Base-by-base conservation (phyloP, 2,888 invertebrate species). In the Torymus tubicola region DNA sequence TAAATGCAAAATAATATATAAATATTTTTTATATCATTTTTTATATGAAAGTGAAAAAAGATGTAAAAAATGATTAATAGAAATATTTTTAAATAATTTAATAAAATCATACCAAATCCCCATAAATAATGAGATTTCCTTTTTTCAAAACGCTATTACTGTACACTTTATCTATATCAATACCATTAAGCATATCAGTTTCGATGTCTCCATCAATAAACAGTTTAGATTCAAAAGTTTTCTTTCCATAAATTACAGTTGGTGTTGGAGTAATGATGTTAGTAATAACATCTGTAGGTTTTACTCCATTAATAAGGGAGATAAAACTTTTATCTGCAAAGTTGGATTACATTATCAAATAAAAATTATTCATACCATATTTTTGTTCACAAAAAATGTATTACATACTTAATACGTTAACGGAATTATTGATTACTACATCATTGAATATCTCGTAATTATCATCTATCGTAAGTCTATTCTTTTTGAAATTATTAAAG, bases 401-500 rank as follows among this genome's bases (percentile, higher is more conserved):
- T 31, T 24, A 75, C 81, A 65, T 84, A 89, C 88, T 85, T 82
- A 81, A 80, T 14, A 87, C 85, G 55, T 77, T 81, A 55, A 89
- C 74, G 1, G 83, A 71, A 2, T 83, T 82, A 2, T 85, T 84
- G 71, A 89, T 89, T 63, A 83, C 82, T 14, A 88, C 58, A 21
- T 87, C 80, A 8, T 76, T 76, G 24, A 53, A 71, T 53, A 87
- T 82, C 5, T 83, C 78, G 5, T 86, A 83, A 76, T 86, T 63
- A 14, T 78, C 82, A 12, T 83, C 24, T 3, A 86, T 75, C 3
- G 85, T 86, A 0, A 89, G 76, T 21, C 89, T 85, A 16, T 87
- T 70, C 0, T 77, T 75, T 1, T 85, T 42, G 70, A 89, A 89
- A 13, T 85, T 79, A 57, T 89, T 81, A n/a, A 90, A 84, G 12